Evolutionary conservation across 2,888 invertebrate genomes (phyloP).

Genomic region (Stratiomys singularior): DNA sequence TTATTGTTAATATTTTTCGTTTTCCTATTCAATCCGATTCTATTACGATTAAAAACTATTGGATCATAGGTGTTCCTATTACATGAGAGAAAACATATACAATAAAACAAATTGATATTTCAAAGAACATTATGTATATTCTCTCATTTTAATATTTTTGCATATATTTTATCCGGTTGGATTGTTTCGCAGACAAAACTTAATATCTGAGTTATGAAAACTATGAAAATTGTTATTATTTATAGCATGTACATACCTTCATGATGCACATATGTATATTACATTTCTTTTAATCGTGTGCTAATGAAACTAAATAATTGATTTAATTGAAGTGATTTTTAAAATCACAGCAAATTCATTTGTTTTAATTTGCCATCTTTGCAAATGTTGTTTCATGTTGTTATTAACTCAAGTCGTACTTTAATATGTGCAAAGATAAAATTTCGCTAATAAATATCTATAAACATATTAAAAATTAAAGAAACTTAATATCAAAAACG

Average conservation of each 20-base stretch:
- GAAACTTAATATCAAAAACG: conserved; percentile 31
- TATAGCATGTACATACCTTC: background rate
- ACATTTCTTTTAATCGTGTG: background rate
- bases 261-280: conserved; percentile 9
- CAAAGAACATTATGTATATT: conserved; percentile 31
- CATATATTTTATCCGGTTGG: background rate
- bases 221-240: conserved; percentile 3
- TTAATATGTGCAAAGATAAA: background rate
- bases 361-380: background rate
- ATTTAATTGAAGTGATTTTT: background rate
- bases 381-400: no score
- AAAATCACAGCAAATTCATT: background rate
- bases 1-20: background rate
- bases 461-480: conserved; percentile 24
- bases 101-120: conserved; percentile 36
- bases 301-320: conserved; percentile 5
- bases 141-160: background rate
- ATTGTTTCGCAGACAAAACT: background rate
- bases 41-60: background rate
- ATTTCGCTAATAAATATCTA: conserved; percentile 12
- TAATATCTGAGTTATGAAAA: background rate
- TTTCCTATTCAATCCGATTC: background rate
- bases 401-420: background rate
- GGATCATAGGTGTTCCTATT: conserved; percentile 8
- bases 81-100: background rate